Percentiles rank a stretch among this genome's conserved stretches.
These are phyloP conservation scores for Metallyticus violacea DNA, from an alignment of 2,888 invertebrate species.

Conservation along the genomic window DNA sequence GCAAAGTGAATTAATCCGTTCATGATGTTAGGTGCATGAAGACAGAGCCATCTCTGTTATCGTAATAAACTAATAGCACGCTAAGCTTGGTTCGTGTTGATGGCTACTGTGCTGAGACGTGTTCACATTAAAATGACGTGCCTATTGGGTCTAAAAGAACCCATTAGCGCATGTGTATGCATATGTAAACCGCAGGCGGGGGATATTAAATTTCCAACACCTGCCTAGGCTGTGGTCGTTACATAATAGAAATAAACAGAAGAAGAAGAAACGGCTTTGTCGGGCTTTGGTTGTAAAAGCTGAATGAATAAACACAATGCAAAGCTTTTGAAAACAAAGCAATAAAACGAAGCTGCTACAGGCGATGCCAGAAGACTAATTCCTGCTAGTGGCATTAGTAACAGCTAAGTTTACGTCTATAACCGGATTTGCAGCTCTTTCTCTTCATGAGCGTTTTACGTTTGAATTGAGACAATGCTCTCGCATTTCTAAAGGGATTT, in stretches of 20 bases:
- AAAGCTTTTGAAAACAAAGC: neutral
- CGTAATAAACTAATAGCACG: neutral
- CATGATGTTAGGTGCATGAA: neutral
- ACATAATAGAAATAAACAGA: neutral
- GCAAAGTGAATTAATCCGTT: too few relatives aligned
- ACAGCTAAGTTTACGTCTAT: neutral
- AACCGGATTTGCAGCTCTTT: neutral
- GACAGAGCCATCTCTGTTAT: neutral
- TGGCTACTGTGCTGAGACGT: neutral
- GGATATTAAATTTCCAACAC: neutral
- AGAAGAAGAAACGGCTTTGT: neutral
- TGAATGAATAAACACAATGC: neutral
- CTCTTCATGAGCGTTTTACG: neutral
- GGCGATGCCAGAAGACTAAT: neutral
- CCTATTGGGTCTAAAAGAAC: neutral
- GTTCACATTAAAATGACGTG: neutral
- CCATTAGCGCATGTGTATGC: neutral
- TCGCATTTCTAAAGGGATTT: too few relatives aligned
- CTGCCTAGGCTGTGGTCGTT: neutral
- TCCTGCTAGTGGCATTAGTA: neutral
- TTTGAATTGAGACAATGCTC: neutral
- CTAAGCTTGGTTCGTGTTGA: neutral
- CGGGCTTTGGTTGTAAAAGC: neutral
- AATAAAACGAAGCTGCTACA: neutral
- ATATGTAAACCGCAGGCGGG: neutral